phyloP scores from a whole-genome alignment of 2,888 invertebrate species.

The Abrostola triplasia region DNA sequence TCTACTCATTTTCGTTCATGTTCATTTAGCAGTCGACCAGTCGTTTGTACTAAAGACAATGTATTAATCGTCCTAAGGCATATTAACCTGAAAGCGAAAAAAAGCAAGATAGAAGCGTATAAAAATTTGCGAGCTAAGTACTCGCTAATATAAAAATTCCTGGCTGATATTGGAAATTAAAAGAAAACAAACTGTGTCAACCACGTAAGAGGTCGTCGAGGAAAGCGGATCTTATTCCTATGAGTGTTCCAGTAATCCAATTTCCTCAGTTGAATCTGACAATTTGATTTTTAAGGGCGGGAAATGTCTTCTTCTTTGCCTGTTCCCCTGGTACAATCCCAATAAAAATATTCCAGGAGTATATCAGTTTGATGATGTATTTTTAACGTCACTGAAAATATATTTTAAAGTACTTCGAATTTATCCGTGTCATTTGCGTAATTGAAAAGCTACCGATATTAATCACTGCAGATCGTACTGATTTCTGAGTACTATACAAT shows the following conservation, averaged over 20 bases:
- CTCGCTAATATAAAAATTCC: slow-evolving; percentile 8
- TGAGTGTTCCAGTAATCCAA: slow-evolving; percentile 35
- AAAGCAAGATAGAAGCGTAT: neutral
- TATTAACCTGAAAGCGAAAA: too few relatives aligned
- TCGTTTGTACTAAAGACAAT: too few relatives aligned
- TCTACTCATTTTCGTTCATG: too few relatives aligned
- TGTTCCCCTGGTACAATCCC: neutral
- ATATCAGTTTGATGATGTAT: neutral
- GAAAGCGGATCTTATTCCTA: slow-evolving; percentile 17
- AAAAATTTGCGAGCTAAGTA: neutral
- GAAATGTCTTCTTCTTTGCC: neutral
- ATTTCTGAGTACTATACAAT: neutral
- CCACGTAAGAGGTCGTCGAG: slow-evolving; percentile 26
- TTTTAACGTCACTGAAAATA: too few relatives aligned
- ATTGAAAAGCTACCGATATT: too few relatives aligned
- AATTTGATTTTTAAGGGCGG: slow-evolving; percentile 24
- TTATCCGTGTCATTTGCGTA: too few relatives aligned
- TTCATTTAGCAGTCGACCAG: too few relatives aligned
- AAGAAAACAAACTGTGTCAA: slow-evolving; percentile 39
- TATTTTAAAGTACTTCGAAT: too few relatives aligned
- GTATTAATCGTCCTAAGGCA: too few relatives aligned
- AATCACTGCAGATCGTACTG: too few relatives aligned
- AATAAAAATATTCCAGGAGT: neutral
- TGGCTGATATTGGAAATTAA: slow-evolving; percentile 39
- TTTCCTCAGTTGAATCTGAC: slow-evolving; percentile 22